Base-by-base conservation (phyloP, 2,888 invertebrate species). In the Teleiodes luculella region DNA sequence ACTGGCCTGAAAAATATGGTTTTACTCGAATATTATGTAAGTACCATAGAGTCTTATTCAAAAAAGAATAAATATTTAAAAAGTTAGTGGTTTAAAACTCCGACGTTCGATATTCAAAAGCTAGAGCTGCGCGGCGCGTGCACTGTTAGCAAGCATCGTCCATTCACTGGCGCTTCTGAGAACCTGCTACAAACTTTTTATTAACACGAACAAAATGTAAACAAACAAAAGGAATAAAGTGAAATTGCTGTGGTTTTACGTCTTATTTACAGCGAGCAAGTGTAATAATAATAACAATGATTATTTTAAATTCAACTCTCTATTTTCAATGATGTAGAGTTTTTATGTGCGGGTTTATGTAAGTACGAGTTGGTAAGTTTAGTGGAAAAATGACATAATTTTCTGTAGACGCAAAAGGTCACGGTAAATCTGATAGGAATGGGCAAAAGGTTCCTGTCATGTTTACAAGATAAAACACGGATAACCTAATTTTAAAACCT, bases 151-250 rank as follows among this genome's bases (percentile, higher is more conserved):
- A 30, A 45, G 28, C 28, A 13, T 28, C 18, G 28, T n/a, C 45
- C 45, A 45, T 45, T 45, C 45, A 45, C 45, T 45, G 28, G 14
- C 45, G 24, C 18, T 39, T 4, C 18, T 8, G 28, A 7, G n/a
- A 5, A 13, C 45, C n/a, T 24, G 28, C n/a, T 13, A 28, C 24
- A n/a, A n/a, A 30, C 45, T 8, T 30, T 20, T 18, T 16, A 18
- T 24, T 13, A 20, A 33, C 39, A 13, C 33, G 31, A 30, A 45
- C 45, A 24, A 45, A 45, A 45, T 45, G 45, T 45, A 45, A 45
- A 45, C 24, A 45, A 45, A 45, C 45, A 45, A 45, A 45, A 45
- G 45, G 28, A 45, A 13, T 20, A 13, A 28, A 11, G 45, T 35
- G 45, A 3, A 45, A 45, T 24, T 14, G 45, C 20, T 45, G 45